A percentile compares a stretch with the other conserved stretches of the same genome.
These are phyloP conservation scores for Anguilla marmorata DNA, from an alignment of 2,797 vertebrate species.

Conservation along the genomic window DNA sequence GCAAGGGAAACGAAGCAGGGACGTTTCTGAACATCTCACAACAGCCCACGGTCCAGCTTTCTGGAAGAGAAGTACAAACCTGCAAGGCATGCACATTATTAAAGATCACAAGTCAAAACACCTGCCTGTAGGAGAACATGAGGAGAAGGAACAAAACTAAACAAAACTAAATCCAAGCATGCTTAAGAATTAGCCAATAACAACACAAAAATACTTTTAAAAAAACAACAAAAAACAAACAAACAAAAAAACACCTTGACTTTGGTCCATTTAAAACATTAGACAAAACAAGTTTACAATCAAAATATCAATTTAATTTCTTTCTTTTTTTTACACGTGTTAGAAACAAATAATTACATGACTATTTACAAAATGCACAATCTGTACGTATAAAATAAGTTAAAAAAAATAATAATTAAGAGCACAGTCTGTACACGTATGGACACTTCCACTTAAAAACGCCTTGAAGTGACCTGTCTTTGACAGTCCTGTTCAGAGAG, in stretches of 20 bases:
- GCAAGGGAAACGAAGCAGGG: conserved; percentile 72
- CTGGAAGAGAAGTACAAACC: conserved; percentile 75
- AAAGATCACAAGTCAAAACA: conserved; percentile 78
- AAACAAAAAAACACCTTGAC: conserved; percentile 71
- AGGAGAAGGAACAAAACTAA: conserved; percentile 51
- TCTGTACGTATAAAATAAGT: conserved; percentile 99
- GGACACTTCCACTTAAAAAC: conserved; percentile 66
- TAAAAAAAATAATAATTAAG: conserved; percentile 84
- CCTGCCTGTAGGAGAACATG: conserved; percentile 76
- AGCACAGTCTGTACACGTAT: conserved; percentile 79
- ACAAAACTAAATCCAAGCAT: conserved; percentile 73
- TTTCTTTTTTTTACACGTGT: conserved; percentile 85
- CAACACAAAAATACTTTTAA: conserved; percentile 69
- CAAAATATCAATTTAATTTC: conserved; percentile 89
- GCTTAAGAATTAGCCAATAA: conserved; percentile 80
- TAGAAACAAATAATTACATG: conserved; percentile 96
- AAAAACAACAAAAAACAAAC: conserved; percentile 58
- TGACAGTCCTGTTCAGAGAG: conserved; percentile 51
- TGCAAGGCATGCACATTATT: conserved; percentile 90
- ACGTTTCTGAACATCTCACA: conserved; percentile 76
- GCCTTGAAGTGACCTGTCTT: conserved; percentile 57
- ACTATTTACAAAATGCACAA: conserved; percentile 98
- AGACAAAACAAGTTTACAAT: conserved; percentile 92
- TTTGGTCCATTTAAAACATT: conserved; percentile 97
- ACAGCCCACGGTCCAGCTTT: conserved; percentile 72